Base-by-base conservation (phyloP, 2,797 vertebrate genomes). In the Bufotes viridis region DNA sequence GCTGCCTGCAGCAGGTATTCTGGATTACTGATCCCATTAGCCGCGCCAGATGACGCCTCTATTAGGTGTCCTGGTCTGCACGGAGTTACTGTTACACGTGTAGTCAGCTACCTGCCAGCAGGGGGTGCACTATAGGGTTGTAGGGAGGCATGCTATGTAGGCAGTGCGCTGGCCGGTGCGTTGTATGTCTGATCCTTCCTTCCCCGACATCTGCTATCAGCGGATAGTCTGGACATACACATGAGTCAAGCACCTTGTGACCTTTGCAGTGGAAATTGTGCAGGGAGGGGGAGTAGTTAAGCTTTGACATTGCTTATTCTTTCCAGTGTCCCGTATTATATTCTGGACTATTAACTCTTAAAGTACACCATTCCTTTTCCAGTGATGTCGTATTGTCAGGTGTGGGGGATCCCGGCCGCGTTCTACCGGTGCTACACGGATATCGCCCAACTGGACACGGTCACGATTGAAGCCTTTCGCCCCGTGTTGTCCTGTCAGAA, bases 301-400 rank as follows among this genome's bases (percentile, higher is more conserved):
- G 55, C 12, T 57, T 57, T 57, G 12, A 12, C 1, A 14, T 12
- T 0, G 2, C 14, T 57, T 57, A 17, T 7, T 7, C 14, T 60
- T 5, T 7, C 17, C 58, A 7, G 2, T 17, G 14, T 60, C 58
- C 17, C 18, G 58, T 60, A 60, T 60, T 60, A 60, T 18, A 20
- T 60, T 20, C 58, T 60, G 58, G 26, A 20, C 1, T 53, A 53
- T 75, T 53, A 12, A 53, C 20, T 18, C 20, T 51, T 74, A 7
- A 0, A 17, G 0, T 14, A 0, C 2, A 13, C 17, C 51, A 13
- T 90, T 0, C 10, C 87, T 15, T 11, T 12, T 24, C 7, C 90
- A 99, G 98, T 99, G 65, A 92, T 99, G 91, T 97, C 95, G 90
- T 95, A 97, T 84, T 98, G 98, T 84, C 97, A 99, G 92, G 96